A percentile compares a stretch with the other conserved stretches of the same genome.
Conservation (phyloP, 1,140 invertebrate genomes). For the Araneus ventricosus region DNA sequence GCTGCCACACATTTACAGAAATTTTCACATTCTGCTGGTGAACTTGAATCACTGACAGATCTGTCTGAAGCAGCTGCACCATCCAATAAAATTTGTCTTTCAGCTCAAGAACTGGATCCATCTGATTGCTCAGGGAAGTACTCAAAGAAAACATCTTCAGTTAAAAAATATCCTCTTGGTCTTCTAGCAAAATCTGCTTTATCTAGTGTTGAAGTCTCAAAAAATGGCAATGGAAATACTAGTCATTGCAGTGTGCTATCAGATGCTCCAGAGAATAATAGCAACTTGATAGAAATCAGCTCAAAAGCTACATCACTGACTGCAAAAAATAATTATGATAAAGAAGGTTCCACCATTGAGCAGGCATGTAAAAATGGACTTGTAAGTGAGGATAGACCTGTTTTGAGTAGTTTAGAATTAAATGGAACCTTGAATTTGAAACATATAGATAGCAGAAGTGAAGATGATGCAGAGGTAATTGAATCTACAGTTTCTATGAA, state of each 20-base stretch:
- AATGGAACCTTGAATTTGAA: slow-evolving; percentile 54
- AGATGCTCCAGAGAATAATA: background rate
- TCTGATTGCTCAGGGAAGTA: background rate
- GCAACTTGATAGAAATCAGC: background rate
- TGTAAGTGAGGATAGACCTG: background rate
- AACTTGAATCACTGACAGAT: slow-evolving; percentile 66
- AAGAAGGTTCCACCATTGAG: background rate
- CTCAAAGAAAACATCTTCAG: background rate
- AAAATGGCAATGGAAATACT: slow-evolving; percentile 19
- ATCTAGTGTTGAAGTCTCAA: background rate
- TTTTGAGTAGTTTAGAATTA: slow-evolving; percentile 30
- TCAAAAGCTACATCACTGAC: background rate
- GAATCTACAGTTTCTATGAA: slow-evolving; percentile 14
- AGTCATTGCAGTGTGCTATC: background rate
- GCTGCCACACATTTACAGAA: slow-evolving; percentile 52
- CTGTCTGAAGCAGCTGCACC: background rate
- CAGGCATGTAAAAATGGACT: background rate
- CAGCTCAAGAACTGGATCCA: slow-evolving; percentile 64
- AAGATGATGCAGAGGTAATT: slow-evolving; percentile 22
- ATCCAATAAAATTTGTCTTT: slow-evolving; percentile 47
- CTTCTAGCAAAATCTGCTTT: background rate
- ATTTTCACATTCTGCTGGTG: slow-evolving; percentile 60
- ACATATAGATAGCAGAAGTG: slow-evolving; percentile 57
- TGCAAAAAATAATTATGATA: background rate
- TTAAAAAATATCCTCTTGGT: background rate